Conservation (phyloP, 2,888 invertebrate genomes). For the Ptycholaimellus sp. region DNA sequence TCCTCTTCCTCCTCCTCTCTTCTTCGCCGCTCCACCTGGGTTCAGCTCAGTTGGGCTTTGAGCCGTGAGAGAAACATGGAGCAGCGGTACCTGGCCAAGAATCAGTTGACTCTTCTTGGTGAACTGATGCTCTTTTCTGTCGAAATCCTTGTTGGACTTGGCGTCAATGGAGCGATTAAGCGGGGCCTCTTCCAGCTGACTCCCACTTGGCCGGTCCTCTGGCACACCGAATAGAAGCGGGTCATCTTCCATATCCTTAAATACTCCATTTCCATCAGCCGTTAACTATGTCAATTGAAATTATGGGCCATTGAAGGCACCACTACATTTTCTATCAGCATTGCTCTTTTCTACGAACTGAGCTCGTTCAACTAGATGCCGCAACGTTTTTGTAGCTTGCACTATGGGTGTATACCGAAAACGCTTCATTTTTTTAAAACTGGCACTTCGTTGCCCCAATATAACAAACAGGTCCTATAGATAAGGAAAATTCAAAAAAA, state of each 20-base stretch:
- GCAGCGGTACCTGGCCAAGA: slow-evolving; percentile 21
- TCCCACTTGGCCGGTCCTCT: slow-evolving; percentile 16
- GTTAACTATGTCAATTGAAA: neutral
- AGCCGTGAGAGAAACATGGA: too few species aligned
- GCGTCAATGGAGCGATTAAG: neutral
- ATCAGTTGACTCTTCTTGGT: slow-evolving; percentile 25
- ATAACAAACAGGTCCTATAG: too few species aligned
- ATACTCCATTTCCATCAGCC: neutral
- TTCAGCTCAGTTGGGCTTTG: too few species aligned
- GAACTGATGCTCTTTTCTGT: slow-evolving; percentile 13
- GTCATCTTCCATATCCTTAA: slow-evolving; percentile 17
- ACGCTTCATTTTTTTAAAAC: too few species aligned
- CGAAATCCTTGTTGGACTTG: slow-evolving; percentile 8
- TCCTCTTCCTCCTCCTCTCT: slow-evolving; percentile 4
- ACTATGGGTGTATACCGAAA: too few species aligned
- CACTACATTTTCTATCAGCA: too few species aligned
- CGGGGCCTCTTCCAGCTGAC: slow-evolving; percentile 9
- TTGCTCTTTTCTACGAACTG: too few species aligned
- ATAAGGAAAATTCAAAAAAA: too few species aligned
- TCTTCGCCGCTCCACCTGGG: neutral
- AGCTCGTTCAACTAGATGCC: too few species aligned
- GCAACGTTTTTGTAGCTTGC: too few species aligned
- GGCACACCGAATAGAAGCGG: slow-evolving; percentile 23
- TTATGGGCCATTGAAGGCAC: too few species aligned
- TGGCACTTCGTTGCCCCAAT: too few species aligned